Evolutionary conservation across 2,797 vertebrate species (phyloP), one percentile per base, ranked within the genome.

Genomic region (Moxostoma hubbsi): DNA sequence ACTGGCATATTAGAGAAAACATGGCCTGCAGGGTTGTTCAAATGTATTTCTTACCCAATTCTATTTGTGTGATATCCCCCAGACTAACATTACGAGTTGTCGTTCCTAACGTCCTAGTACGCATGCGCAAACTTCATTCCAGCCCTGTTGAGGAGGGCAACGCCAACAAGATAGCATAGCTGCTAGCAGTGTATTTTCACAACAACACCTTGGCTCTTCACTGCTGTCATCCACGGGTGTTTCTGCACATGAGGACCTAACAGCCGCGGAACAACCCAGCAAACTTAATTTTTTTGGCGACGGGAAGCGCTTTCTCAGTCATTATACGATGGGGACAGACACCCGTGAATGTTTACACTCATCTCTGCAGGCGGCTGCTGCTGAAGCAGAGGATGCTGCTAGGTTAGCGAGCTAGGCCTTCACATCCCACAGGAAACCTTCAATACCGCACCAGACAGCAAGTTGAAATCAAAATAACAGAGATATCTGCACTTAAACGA

Each of bases 371-470:
- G 82, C 83, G 74, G 84, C 76, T 84, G 62, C 84, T 89, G 90
- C 91, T 89, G 91, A 89, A 93, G 90, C 90, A 92, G 90, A 87
- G 88, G 90, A 92, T 90, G 89, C 93, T 91, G 90, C 82, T 90
- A 81, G 92, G 93, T 90, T 92, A 90, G 92, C 90, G 89, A 93
- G 90, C 88, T 93, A 93, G 91, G 92, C 92, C 91, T 79, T 78
- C 50, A 62, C 75, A 58, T 74, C 61, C 54, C 43, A 36, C 45
- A 55, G 57, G 70, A 59, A 49, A 53, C 53, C 45, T 18, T 73
- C 55, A 50, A 49, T 51, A 51, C 45, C 15, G 51, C 45, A 51
- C 68, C 46, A 13, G 54, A 55, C 69, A 36, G 13, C 53, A 13
- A 9, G 16, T 10, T 16, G n/a, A 51, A 51, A 43, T 72, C 45